These are phyloP conservation scores for Microtus oregoni DNA, from an alignment of 2,113 vertebrate species.

Conservation along the genomic window DNA sequence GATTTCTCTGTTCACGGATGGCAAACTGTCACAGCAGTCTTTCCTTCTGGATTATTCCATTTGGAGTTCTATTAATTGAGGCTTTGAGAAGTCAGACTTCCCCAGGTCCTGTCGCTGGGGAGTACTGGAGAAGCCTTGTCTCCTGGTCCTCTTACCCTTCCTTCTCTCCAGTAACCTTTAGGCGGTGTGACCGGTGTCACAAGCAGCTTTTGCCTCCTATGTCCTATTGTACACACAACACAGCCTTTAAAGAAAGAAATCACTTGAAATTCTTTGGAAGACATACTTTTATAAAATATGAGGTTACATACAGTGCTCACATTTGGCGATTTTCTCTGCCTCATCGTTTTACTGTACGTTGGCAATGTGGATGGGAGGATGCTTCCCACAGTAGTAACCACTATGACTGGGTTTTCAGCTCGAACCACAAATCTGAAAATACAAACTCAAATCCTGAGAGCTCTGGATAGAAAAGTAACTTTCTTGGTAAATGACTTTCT, in stretches of 20 bases:
- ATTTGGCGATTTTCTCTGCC: not conserved
- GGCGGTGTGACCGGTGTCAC: accelerated
- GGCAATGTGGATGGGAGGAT: not conserved
- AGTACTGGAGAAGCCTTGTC: not conserved
- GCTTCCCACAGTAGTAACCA: not conserved
- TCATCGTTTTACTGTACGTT: not conserved
- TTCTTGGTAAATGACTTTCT: slow-evolving; percentile 27
- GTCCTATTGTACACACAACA: not conserved
- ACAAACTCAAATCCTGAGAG: not conserved
- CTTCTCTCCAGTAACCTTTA: not conserved
- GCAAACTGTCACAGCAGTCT: not conserved
- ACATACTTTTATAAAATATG: not conserved
- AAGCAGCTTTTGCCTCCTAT: not conserved
- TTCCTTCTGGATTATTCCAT: not conserved
- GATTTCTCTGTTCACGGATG: not conserved
- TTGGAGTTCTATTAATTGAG: not conserved
- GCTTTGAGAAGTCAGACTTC: not conserved
- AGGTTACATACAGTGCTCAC: not conserved
- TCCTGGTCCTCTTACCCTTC: not conserved
- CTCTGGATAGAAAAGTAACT: not conserved
- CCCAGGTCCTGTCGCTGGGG: not conserved
- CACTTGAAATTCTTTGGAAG: not conserved
- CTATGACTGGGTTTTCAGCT: not conserved
- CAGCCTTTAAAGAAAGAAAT: not conserved
- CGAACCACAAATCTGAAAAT: not conserved